phyloP scores from a whole-genome alignment of 1,140 invertebrate species.

The Amyelois transitella region DNA sequence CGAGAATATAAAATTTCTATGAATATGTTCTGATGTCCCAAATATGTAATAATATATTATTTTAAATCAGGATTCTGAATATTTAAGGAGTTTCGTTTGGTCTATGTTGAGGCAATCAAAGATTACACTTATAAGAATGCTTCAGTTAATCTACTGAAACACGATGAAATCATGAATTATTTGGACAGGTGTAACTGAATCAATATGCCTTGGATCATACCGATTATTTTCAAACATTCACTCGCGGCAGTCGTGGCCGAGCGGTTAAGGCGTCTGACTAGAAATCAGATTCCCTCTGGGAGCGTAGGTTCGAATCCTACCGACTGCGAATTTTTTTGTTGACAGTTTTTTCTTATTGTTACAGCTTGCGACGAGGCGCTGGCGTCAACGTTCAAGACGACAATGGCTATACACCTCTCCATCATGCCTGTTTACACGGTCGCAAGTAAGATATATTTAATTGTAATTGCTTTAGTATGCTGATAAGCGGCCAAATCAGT shows the following conservation, averaged over 20 bases:
- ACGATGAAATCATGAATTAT: too few species aligned
- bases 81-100: too few species aligned
- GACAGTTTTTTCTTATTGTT: slow-evolving; percentile 54
- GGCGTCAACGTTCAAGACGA: slow-evolving; percentile 94
- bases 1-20: too few species aligned
- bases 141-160: too few species aligned
- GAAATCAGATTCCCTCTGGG: slow-evolving; percentile 90
- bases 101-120: too few species aligned
- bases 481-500: too few species aligned
- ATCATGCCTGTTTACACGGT: slow-evolving; percentile 95
- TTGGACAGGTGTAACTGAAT: background rate
- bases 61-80: too few species aligned
- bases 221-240: background rate
- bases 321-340: slow-evolving; percentile 59
- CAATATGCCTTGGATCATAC: background rate
- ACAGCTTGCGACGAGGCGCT: slow-evolving; percentile 88
- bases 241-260: slow-evolving; percentile 77
- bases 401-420: slow-evolving; percentile 95
- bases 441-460: slow-evolving; percentile 82
- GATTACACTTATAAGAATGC: too few species aligned
- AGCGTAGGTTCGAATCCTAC: slow-evolving; percentile 91
- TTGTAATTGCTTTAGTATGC: background rate
- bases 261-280: slow-evolving; percentile 90
- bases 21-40: too few species aligned
- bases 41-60: too few species aligned